Evolutionary conservation across 1,140 invertebrate species (phyloP).

Genomic region (Drosophila parvula): DNA sequence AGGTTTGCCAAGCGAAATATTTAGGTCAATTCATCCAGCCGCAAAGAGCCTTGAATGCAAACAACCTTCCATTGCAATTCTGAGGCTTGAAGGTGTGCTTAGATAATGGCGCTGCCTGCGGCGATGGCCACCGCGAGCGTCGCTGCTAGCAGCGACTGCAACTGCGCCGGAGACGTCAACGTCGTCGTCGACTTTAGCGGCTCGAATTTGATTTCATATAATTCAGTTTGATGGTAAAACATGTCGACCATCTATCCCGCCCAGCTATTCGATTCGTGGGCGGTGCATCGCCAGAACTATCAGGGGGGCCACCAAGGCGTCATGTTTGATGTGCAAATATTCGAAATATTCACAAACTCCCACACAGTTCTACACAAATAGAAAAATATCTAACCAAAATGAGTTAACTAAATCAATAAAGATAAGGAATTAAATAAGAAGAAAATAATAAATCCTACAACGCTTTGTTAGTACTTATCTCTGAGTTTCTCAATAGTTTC

Average conservation of each 20-base stretch:
- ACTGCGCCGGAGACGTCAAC: background rate
- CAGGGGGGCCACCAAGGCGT: conserved; percentile 13
- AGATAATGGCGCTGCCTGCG: conserved; percentile 65
- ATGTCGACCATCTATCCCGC: conserved; percentile 18
- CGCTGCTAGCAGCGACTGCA: conserved; percentile 16
- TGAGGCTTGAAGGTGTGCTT: conserved; percentile 79
- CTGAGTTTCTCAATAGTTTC: too few relatives aligned
- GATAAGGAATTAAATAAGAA: background rate
- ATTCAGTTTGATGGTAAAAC: conserved; percentile 43
- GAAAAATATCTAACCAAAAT: background rate
- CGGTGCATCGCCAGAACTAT: conserved; percentile 16
- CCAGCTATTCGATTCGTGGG: conserved; percentile 1
- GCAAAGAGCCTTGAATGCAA: conserved; percentile 83
- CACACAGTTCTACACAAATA: background rate
- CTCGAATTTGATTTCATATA: conserved; percentile 60
- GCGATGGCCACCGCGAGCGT: conserved; percentile 45
- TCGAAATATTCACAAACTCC: conserved; percentile 6
- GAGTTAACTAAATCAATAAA: background rate
- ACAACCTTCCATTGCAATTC: conserved; percentile 82
- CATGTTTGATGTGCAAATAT: conserved; percentile 52
- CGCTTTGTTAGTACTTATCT: background rate
- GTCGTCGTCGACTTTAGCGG: conserved; percentile 23
- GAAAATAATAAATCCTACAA: too few relatives aligned
- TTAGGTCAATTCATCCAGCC: conserved; percentile 84
- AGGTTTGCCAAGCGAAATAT: conserved; percentile 83